Conservation (phyloP, 2,797 vertebrate genomes). For the Poecilia picta region DNA sequence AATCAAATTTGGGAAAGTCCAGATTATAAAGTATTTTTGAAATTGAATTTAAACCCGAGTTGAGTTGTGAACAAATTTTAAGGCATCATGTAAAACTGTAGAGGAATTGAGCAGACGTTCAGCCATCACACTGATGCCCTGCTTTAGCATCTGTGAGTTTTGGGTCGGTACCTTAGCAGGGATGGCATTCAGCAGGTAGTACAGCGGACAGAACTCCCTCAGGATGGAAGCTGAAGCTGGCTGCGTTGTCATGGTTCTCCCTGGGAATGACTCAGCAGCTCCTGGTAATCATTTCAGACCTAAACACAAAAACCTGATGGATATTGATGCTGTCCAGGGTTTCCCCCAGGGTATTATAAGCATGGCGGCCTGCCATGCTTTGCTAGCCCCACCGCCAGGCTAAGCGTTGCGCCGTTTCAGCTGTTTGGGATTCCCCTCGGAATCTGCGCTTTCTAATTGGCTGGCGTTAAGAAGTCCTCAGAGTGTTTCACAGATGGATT, state of each 20-base stretch:
- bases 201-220: slow-evolving; percentile 94
- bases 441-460: too few species aligned
- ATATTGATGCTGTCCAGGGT: not conserved
- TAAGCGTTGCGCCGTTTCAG: too few species aligned
- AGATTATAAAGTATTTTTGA: too few species aligned
- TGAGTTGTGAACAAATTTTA: too few species aligned
- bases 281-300: slow-evolving; percentile 13
- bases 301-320: not conserved
- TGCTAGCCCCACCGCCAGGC: too few species aligned
- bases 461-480: not conserved
- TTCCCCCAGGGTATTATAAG: too few species aligned
- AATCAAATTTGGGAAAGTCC: not conserved
- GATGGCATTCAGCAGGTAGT: slow-evolving; percentile 92
- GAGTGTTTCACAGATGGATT: not conserved
- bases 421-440: too few species aligned
- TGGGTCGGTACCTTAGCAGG: slow-evolving; percentile 84
- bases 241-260: slow-evolving; percentile 82
- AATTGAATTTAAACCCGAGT: too few species aligned
- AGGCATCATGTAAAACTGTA: not conserved
- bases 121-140: not conserved
- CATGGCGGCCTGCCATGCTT: too few species aligned
- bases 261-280: not conserved
- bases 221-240: slow-evolving; percentile 75
- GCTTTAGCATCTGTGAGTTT: not conserved
- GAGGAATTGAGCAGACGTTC: not conserved